Base-by-base conservation (phyloP, 2,113 vertebrate genomes). In the Lanius collurio region DNA sequence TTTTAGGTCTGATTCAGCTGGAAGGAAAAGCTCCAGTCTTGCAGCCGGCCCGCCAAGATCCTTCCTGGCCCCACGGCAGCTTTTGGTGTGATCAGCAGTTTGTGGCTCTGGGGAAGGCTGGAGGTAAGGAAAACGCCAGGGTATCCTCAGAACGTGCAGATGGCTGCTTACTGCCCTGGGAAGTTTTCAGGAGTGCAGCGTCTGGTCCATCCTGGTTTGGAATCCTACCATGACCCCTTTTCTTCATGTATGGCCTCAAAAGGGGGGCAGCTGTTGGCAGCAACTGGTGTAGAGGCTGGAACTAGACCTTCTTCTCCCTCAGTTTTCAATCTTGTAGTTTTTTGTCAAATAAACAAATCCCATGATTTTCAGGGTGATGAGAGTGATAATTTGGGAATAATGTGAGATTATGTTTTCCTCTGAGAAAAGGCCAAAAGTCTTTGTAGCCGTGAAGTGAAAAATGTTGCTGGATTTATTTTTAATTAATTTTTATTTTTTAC, bases 21-120 rank as follows among this genome's bases (percentile, higher is more conserved):
- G 64, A 88, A 82, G 53, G 37, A 52, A 73, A 85, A 85, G 7
- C 18, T 14, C 55, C 8, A 1, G 19, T n/a, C n/a, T 27, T 33
- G 70, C 15, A 88, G 24, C 6, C 5, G 6, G 21, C 23, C 6
- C 1, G 3, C 10, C 8, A 7, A 39, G 17, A 7, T 31, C n/a
- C 5, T 13, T 50, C 2, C 4, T 0, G 0, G 11, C 16, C n/a
- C 18, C 12, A 3, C 0, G 2, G 30, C 16, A 33, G 23, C 5
- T 47, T 70, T 59, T 21, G 69, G 4, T 46, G 65, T 3, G 2
- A 1, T 5, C 47, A 11, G 44, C 17, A 5, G 12, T 35, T 53
- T 18, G 62, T 49, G 62, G 7, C 23, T n/a, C 47, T 41, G 75
- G 41, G 33, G n/a, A 18, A 59, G 15, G 17, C 12, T 87, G 82